Evolutionary conservation across 2,888 invertebrate species (phyloP).

Genomic region (Calameuta idolon): DNA sequence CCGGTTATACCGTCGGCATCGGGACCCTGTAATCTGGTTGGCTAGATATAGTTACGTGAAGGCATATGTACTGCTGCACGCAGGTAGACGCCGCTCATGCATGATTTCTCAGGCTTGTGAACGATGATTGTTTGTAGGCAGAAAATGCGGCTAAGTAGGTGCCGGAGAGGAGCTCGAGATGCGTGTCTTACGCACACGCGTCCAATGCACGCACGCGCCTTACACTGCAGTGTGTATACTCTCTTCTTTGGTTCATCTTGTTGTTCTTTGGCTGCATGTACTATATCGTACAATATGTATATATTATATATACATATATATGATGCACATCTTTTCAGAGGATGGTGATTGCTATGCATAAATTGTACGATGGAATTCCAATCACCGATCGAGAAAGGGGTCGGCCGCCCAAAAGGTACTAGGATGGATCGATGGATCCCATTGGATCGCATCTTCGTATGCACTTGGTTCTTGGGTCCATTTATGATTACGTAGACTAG

Average conservation of each 20-base stretch:
- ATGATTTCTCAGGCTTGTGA: conserved; percentile 20
- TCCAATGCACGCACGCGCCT: background rate
- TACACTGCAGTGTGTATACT: background rate
- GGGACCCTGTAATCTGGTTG: conserved; percentile 38
- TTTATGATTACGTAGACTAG: background rate
- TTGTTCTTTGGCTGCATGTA: background rate
- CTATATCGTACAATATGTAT: background rate
- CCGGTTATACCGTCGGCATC: conserved; percentile 23
- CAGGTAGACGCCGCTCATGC: conserved; percentile 1
- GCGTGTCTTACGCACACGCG: conserved; percentile 7
- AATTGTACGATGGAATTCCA: conserved; percentile 27
- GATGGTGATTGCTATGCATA: conserved; percentile 23
- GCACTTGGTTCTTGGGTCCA: background rate
- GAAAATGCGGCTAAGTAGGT: conserved; percentile 26
- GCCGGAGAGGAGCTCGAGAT: conserved; percentile 14
- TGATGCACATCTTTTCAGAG: background rate
- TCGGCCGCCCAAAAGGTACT: conserved; percentile 22
- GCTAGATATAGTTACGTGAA: conserved; percentile 33
- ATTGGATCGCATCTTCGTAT: background rate
- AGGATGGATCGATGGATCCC: background rate
- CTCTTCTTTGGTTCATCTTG: background rate
- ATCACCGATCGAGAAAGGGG: conserved; percentile 21
- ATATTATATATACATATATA: background rate
- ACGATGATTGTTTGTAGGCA: conserved; percentile 25
- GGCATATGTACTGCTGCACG: background rate